A percentile compares a stretch with the other conserved stretches of the same genome.
Conservation (phyloP, 2,113 vertebrate genomes). For the Tachuris rubrigastra region DNA sequence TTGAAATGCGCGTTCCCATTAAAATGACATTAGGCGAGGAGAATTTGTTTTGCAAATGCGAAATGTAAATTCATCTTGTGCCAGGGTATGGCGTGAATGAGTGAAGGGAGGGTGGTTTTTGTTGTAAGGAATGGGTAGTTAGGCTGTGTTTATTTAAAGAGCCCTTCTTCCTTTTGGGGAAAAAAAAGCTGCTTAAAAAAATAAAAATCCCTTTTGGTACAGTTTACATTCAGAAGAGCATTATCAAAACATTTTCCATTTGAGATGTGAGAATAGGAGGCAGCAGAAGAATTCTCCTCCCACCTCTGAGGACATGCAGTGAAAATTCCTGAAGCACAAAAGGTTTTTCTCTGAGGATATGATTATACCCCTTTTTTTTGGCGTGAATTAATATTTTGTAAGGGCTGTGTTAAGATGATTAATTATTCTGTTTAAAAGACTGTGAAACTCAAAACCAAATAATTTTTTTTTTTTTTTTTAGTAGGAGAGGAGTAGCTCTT, state of each 20-base stretch:
- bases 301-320: background rate
- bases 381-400: conserved; percentile 33
- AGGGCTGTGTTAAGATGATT: conserved; percentile 25
- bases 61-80: conserved; percentile 66
- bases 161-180: conserved; percentile 43
- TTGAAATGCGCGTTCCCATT: conserved; percentile 43
- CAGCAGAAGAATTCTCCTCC: conserved; percentile 36
- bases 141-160: conserved; percentile 51
- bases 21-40: conserved; percentile 41
- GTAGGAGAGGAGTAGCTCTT: background rate
- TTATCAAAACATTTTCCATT: conserved; percentile 52
- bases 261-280: conserved; percentile 18
- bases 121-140: conserved; percentile 55
- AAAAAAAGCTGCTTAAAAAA: conserved; percentile 10
- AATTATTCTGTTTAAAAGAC: conserved; percentile 49
- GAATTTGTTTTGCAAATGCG: conserved; percentile 72
- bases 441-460: background rate
- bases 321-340: conserved; percentile 59
- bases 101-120: conserved; percentile 56
- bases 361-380: conserved; percentile 34
- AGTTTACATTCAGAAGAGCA: conserved; percentile 32
- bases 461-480: background rate
- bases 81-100: conserved; percentile 49
- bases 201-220: conserved; percentile 31
- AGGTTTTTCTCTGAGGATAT: conserved; percentile 34